Base-by-base conservation (phyloP, 2,888 invertebrate genomes). In the Hemistola chrysoprasaria region DNA sequence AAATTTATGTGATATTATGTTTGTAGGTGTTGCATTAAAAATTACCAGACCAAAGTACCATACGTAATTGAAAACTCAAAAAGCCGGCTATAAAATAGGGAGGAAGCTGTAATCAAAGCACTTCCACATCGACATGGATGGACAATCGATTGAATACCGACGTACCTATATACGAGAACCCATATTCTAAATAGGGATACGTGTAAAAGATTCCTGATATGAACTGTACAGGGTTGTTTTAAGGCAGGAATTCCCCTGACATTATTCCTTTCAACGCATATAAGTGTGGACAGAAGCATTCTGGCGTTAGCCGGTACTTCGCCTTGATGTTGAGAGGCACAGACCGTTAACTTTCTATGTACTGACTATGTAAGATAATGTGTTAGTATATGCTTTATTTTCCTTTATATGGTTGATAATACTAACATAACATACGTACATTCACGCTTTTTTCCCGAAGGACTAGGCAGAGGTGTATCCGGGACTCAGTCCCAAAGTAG, bases 91-190 rank as follows among this genome's bases (percentile, higher is more conserved):
- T 72, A 82, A 77, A 77, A 71, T 78, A 62, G 74, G 67, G 72
- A 80, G 84, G 84, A 85, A 83, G 76, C 77, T 66, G 67, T 70
- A 80, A 85, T 85, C 76, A 86, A 79, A 78, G 83, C 74, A 75
- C 67, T 75, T 81, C 71, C 78, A 74, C 57, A 68, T 68, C 66
- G 68, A 16, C 70, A 74, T 75, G 77, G 73, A 69, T 75, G 78
- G 78, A 75, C 83, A 82, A 83, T 81, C 79, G 77, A 79, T 81
- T 78, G 74, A 73, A 77, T 73, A 66, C 59, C 59, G 59, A 53
- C 55, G 59, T 66, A 65, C 57, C 50, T 61, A 66, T 32, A 34
- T 51, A 47, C n/a, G n/a, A n/a, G n/a, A n/a, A 4, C 28, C 31
- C 24, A 8, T 23, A 16, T 8, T 8, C 6, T 11, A 16, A 27